phyloP scores from a whole-genome alignment of 2,888 invertebrate species.

The Acronicta psi region DNA sequence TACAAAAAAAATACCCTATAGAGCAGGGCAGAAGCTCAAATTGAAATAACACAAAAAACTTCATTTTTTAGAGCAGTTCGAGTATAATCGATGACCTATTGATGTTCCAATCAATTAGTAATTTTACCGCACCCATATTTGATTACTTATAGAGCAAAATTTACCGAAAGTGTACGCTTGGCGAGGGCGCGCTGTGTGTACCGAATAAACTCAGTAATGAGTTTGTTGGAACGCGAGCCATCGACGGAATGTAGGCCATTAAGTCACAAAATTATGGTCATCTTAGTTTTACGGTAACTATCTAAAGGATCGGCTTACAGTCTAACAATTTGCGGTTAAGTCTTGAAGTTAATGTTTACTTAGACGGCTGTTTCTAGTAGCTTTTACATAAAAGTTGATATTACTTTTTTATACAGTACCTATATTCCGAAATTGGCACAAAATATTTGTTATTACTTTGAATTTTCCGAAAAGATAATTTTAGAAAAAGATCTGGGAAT shows the following conservation, averaged over 20 bases:
- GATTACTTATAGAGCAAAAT: constrained; percentile 24
- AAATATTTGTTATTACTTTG: no score
- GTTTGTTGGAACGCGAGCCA: neutral
- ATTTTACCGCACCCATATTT: constrained; percentile 25
- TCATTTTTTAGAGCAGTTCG: neutral
- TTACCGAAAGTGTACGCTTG: constrained; percentile 6
- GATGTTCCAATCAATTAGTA: constrained; percentile 23
- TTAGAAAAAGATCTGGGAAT: no score
- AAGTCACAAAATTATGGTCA: neutral
- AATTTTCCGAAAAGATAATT: no score
- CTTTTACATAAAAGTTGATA: no score
- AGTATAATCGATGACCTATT: neutral
- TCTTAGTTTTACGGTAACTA: neutral
- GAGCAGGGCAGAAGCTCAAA: no score
- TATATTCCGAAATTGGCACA: no score
- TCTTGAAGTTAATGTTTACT: no score
- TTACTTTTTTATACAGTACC: no score
- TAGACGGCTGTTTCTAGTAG: no score
- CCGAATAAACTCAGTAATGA: neutral
- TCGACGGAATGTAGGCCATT: constrained; percentile 1
- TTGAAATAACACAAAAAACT: neutral
- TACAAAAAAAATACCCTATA: no score
- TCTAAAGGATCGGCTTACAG: neutral
- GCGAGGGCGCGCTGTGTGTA: neutral
- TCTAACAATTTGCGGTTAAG: no score